phyloP scores from a whole-genome alignment of 2,113 vertebrate species.

The Willisornis vidua region DNA sequence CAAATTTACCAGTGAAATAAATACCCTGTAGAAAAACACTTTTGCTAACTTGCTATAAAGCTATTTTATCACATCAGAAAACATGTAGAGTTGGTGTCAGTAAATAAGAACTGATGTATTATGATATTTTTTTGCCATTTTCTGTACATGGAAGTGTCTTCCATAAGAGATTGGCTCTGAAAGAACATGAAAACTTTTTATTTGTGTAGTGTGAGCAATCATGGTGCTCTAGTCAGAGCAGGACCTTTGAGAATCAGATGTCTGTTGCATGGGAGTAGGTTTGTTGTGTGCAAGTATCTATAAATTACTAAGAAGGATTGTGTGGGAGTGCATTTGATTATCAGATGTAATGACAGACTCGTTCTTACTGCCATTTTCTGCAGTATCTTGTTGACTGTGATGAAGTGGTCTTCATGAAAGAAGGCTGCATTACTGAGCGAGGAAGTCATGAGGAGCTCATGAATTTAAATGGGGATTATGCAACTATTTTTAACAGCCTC shows the following conservation, averaged over 20 bases:
- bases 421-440: conserved; percentile 87
- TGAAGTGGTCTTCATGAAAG: conserved; percentile 92
- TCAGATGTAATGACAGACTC: neutral
- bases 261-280: neutral
- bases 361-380: conserved; percentile 18
- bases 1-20: neutral
- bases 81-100: neutral
- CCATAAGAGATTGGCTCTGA: neutral
- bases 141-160: neutral
- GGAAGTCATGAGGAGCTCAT: conserved; percentile 91
- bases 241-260: neutral
- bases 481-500: conserved; percentile 90
- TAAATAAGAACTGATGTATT: neutral
- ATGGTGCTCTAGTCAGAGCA: neutral
- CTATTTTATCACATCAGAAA: neutral
- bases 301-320: neutral
- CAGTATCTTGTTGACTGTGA: conserved; percentile 93
- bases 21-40: neutral
- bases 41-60: neutral
- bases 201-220: neutral
- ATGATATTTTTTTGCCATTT: neutral
- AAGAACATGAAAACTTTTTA: neutral
- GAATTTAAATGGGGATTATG: conserved; percentile 89
- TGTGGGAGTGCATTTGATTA: neutral
- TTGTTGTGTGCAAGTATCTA: neutral